Conservation (phyloP, 2,113 vertebrate genomes). For the Phaethornis superciliosus region DNA sequence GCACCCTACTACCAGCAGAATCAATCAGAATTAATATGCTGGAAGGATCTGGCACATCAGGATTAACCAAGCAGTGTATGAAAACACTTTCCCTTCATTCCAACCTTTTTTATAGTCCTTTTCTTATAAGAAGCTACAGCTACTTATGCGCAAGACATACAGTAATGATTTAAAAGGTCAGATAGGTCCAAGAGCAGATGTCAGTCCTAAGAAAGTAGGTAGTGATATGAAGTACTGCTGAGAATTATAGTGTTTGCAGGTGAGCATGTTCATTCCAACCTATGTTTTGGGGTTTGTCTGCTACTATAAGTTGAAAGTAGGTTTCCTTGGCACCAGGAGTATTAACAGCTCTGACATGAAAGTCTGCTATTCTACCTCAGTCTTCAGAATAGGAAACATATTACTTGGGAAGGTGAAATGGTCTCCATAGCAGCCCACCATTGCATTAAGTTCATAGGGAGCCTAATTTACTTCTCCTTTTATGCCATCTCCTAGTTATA, state of each 20-base stretch:
- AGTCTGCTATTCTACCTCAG: not conserved
- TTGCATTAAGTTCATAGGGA: not conserved
- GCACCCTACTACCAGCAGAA: not conserved
- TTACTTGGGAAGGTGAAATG: not conserved
- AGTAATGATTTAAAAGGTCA: not conserved
- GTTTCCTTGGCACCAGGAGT: not conserved
- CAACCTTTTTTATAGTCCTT: not conserved
- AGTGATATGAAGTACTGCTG: not conserved
- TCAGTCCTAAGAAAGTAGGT: not conserved
- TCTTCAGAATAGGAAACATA: not conserved
- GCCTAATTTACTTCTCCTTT: not conserved
- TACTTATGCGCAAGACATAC: fast-evolving
- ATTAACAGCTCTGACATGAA: not conserved
- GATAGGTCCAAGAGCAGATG: not conserved
- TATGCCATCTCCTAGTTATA: not conserved
- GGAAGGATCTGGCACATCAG: not conserved
- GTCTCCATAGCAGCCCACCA: not conserved
- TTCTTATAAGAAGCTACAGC: not conserved
- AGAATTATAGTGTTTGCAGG: not conserved
- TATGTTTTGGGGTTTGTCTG: not conserved
- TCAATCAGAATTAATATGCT: not conserved
- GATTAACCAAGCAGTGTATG: not conserved
- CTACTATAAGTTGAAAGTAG: not conserved
- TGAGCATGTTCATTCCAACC: not conserved
- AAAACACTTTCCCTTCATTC: not conserved